phyloP scores from a whole-genome alignment of 2,113 vertebrate genomes.

The Turnix velox region DNA sequence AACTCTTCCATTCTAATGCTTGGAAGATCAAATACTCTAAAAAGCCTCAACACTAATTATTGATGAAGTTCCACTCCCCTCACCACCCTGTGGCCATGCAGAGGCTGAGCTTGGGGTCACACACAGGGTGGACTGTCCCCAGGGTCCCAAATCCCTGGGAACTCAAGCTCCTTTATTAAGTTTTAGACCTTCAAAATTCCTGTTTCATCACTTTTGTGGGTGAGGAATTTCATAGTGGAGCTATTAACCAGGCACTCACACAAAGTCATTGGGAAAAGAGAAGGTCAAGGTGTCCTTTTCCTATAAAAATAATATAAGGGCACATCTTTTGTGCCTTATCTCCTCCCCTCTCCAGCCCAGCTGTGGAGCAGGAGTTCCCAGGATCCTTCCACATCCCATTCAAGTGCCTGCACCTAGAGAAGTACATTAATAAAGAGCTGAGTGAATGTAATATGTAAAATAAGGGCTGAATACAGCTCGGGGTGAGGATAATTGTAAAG shows the following conservation, averaged over 20 bases:
- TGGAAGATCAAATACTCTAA: no score
- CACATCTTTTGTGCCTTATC: no score
- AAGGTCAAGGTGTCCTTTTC: constrained; percentile 18
- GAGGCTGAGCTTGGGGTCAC: background rate
- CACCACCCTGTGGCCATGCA: background rate
- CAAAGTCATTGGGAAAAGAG: constrained; percentile 18
- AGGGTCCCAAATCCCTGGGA: background rate
- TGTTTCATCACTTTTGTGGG: constrained; percentile 40
- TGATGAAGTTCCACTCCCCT: background rate
- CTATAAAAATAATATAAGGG: background rate
- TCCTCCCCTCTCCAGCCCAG: background rate
- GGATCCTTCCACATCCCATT: background rate
- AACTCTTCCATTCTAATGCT: no score
- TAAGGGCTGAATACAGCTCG: background rate
- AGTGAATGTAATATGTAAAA: background rate
- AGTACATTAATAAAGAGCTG: background rate
- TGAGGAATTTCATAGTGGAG: constrained; percentile 16
- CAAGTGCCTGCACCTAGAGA: background rate
- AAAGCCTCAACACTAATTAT: background rate
- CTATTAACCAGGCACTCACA: constrained; percentile 29
- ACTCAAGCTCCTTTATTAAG: background rate
- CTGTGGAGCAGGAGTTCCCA: background rate
- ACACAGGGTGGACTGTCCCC: background rate
- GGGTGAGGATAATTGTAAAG: background rate
- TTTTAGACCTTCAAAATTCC: constrained; percentile 34